Evolutionary conservation across 2,888 invertebrate genomes (phyloP), one percentile per base, ranked within the genome.

Genomic region (Eulithis prunata): DNA sequence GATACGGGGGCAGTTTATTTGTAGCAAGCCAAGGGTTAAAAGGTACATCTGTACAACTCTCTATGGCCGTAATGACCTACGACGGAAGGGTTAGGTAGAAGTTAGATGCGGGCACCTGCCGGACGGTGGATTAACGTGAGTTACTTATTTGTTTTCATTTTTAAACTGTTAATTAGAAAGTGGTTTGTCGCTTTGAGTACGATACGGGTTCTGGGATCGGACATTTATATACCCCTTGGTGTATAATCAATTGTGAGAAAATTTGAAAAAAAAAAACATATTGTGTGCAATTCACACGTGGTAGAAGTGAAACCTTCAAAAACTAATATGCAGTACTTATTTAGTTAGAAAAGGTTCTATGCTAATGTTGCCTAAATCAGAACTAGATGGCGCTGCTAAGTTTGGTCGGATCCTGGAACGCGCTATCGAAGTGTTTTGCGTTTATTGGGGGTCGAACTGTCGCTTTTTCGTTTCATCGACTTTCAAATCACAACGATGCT

Each of bases 41-140:
- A 14, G 36, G 32, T 14, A 7, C 41, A 7, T 59, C 62, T 59
- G 63, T 11, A 11, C 43, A 36, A 32, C 5, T 58, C 11, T 76
- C 74, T 74, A 57, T 76, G 78, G 0, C 76, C 78, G 73, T 84
- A 87, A 87, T 85, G 86, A 83, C 85, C 85, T 82, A 75, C 76
- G 78, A 79, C 81, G 81, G 83, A 83, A 85, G 86, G 87, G 79
- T 79, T 81, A 75, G 75, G 73, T 72, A 74, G 74, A 90, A 91
- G 83, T 90, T 90, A 86, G 85, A 91, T 91, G 88, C 90, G 91
- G 90, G 90, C 77, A 89, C 88, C 89, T 90, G 87, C 80, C 81
- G 77, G 83, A 82, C 78, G 81, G 69, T 77, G 85, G 82, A 81
- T 86, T 85, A 85, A 79, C 82, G 74, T 77, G 77, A 80, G 78